phyloP scores from a whole-genome alignment of 2,113 vertebrate genomes.

The Labeo catla region DNA sequence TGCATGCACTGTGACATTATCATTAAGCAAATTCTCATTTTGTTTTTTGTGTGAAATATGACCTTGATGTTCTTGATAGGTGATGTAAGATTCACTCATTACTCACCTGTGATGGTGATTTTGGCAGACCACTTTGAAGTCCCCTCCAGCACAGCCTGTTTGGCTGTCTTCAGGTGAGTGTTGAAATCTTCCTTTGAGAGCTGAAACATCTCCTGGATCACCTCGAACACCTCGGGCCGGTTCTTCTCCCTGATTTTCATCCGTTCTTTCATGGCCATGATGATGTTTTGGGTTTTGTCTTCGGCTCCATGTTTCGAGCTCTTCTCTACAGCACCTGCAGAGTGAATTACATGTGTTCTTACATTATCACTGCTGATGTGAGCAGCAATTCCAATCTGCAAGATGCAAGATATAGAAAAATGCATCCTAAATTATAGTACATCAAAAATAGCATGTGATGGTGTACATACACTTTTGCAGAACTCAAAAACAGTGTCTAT shows the following conservation, averaged over 20 bases:
- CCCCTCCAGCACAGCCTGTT: slow-evolving; percentile 93
- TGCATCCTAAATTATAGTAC: background rate
- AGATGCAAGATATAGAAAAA: background rate
- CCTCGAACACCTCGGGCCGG: slow-evolving; percentile 92
- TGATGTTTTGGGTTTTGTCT: slow-evolving; percentile 97
- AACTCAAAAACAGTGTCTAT: no score
- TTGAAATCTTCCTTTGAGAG: slow-evolving; percentile 90
- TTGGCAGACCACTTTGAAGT: slow-evolving; percentile 99
- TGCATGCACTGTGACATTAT: background rate
- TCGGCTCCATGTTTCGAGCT: slow-evolving; percentile 98
- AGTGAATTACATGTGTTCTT: background rate
- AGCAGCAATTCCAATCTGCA: background rate
- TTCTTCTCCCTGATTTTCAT: slow-evolving; percentile 98
- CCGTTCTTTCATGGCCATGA: slow-evolving; percentile 97
- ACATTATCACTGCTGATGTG: background rate
- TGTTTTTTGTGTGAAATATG: background rate
- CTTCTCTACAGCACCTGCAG: slow-evolving; percentile 94
- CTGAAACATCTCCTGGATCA: slow-evolving; percentile 95
- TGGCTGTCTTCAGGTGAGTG: slow-evolving; percentile 89
- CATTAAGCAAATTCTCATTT: background rate
- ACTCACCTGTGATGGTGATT: slow-evolving; percentile 94
- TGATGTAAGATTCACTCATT: background rate
- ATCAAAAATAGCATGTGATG: background rate
- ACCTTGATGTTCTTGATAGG: background rate
- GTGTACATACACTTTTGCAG: no score